These are phyloP conservation scores for Stichopus chloronotus DNA, from an alignment of 35 echinoderm and acorn worm species.

Conservation along the genomic window DNA sequence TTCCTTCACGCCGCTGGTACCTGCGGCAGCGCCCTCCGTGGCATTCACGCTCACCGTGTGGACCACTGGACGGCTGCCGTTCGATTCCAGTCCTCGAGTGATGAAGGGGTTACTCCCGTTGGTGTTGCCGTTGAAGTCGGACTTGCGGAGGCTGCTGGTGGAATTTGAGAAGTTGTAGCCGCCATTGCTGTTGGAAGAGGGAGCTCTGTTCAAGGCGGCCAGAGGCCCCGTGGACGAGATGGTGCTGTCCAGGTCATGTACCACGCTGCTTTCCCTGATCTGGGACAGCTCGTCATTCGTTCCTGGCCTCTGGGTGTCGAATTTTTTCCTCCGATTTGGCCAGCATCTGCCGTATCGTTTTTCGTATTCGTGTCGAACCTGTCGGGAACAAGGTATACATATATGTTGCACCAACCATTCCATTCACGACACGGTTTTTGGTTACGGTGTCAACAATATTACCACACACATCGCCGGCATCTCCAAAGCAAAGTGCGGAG, in stretches of 20 bases:
- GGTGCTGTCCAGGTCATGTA: slow-evolving; percentile 49
- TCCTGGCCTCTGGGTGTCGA: slow-evolving; percentile 23
- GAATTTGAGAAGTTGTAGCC: slow-evolving; percentile 56
- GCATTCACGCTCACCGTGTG: not conserved
- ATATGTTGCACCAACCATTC: not conserved
- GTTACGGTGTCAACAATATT: not conserved
- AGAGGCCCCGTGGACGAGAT: slow-evolving; percentile 33
- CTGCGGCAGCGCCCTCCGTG: not conserved
- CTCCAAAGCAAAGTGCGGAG: not conserved
- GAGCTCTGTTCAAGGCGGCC: slow-evolving; percentile 19
- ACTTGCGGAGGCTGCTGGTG: slow-evolving; percentile 48
- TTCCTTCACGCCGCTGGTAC: slow-evolving; percentile 31
- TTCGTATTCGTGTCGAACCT: slow-evolving; percentile 55
- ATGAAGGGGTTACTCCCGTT: slow-evolving; percentile 55
- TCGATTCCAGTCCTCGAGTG: slow-evolving; percentile 27
- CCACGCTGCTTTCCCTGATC: slow-evolving; percentile 56
- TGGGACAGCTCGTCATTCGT: slow-evolving; percentile 57
- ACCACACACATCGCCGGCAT: no score
- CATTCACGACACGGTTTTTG: not conserved
- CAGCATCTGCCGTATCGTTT: slow-evolving; percentile 56
- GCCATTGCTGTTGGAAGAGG: slow-evolving; percentile 37
- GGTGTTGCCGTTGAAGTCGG: slow-evolving; percentile 44
- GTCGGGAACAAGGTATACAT: not conserved
- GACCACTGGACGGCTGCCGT: slow-evolving; percentile 8
- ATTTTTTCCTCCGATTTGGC: slow-evolving; percentile 58